Evolutionary conservation across 2,888 invertebrate genomes (phyloP), one percentile per base, ranked within the genome.

Genomic region (Dendrolimus pini): DNA sequence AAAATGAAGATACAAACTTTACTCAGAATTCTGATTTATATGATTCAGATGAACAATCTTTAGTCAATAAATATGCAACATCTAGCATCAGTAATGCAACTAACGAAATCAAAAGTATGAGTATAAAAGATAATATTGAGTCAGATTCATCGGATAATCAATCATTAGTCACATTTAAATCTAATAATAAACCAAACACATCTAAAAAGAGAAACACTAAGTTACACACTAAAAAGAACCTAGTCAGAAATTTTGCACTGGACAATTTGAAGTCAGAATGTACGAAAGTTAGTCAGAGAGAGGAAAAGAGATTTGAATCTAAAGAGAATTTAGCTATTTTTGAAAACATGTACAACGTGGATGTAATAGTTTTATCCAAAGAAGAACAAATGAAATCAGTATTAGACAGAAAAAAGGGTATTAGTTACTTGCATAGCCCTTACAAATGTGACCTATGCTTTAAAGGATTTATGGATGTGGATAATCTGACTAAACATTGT

Each of bases 401-500:
- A 0, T 55, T 65, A n/a, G 67, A 67, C 0, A 62, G 73, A 47
- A 75, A 69, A n/a, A 41, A 58, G 0, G 61, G 63, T 1, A 42
- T 55, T 0, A 70, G 70, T 12, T 75, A 74, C 41, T 53, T 69
- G 7, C 66, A 67, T 1, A 62, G 68, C 1, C 67, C 70, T 0
- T 72, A 68, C 9, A 67, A 66, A 12, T 75, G 75, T 55, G 68
- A 72, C 0, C 13, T 66, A 1, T 75, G 75, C 58, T 75, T 55
- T 2, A 69, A 67, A 41, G 71, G 75, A 0, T 72, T 68, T 13
- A 69, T 73, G 62, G 62, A 65, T 0, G 66, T 65, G 1, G 67
- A 65, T 30, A 65, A 67, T 7, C 64, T 66, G 52, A 61, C 62
- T 6, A 73, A 70, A 52, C 75, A 75, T 61, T 13, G 59, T 0